Base-by-base conservation (phyloP, 2,888 invertebrate genomes). In the Cataglyphis livida region DNA sequence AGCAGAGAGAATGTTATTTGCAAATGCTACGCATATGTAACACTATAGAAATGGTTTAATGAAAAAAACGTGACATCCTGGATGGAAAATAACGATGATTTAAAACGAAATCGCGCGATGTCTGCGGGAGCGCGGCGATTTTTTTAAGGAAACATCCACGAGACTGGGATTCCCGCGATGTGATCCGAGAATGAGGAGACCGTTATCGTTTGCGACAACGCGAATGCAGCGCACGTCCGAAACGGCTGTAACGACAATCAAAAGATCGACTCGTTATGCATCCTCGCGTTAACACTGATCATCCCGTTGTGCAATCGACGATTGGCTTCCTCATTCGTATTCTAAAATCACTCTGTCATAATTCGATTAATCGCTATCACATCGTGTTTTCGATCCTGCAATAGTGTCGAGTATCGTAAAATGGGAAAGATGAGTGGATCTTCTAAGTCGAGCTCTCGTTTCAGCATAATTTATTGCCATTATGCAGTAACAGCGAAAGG, bases 131-230 rank as follows among this genome's bases (percentile, higher is more conserved):
- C 44, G 18, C 5, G 59, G 18, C 38, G 25, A 18, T 73, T 18
- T 51, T 68, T 59, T 59, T 10, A 66, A 59, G 18, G 57, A 54
- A 38, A 57, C 48, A 28, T 81, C 44, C 59, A 38, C 41, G 51
- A 75, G 64, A 74, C 74, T 81, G 81, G 81, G 61, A 75, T 74
- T 74, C 74, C 32, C 32, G 74, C 44, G 74, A 74, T 74, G 74
- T 48, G 48, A 51, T 48, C 51, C 64, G 48, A 71, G 81, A 65
- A 65, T 57, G 64, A 51, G 51, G 32, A 66, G 28, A 61, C 79
- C 78, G 44, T 81, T 84, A 87, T 87, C 85, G 84, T 87, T 87
- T 87, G 71, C 62, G 68, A 70, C 32, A 70, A 59, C 65, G 32
- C 41, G 76, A 66, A 54, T 68, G 66, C 66, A 18, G 32, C 35